Evolutionary conservation across 2,113 vertebrate genomes (phyloP).

Genomic region (Nettapus auritus): DNA sequence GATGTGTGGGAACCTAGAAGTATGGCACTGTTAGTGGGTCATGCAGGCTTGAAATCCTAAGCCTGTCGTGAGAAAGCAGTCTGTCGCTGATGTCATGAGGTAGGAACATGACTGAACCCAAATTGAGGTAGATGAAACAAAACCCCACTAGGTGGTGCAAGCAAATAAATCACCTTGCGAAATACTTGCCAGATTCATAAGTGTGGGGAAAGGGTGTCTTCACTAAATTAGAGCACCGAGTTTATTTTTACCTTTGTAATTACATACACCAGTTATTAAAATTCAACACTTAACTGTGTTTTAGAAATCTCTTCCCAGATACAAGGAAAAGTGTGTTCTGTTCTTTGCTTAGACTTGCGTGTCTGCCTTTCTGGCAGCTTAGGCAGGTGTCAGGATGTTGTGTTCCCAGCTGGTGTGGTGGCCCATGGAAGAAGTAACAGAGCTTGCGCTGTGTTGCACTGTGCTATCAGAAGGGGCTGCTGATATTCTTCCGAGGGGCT

Average conservation of each 20-base stretch:
- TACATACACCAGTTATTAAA: background rate
- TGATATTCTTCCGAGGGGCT: background rate
- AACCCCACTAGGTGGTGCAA: conserved; percentile 63
- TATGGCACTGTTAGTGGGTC: background rate
- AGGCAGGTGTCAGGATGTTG: background rate
- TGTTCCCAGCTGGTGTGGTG: background rate
- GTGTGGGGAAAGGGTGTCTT: background rate
- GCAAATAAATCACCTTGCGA: conserved; percentile 47
- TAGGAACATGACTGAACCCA: background rate
- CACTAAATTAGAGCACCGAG: background rate
- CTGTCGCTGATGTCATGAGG: background rate
- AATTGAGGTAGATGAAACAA: background rate
- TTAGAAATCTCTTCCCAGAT: background rate
- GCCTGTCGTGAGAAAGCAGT: background rate
- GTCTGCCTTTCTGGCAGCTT: background rate
- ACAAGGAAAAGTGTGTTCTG: background rate
- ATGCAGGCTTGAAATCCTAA: background rate
- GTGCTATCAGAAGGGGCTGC: background rate
- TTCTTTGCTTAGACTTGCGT: background rate
- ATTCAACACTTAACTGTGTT: background rate
- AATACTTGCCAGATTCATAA: background rate
- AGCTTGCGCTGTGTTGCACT: background rate
- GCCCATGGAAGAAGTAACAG: background rate
- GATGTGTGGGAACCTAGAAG: background rate
- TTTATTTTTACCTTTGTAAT: background rate